These are phyloP conservation scores for Sibirionetta formosa DNA, from an alignment of 2,797 vertebrate species.

Conservation along the genomic window DNA sequence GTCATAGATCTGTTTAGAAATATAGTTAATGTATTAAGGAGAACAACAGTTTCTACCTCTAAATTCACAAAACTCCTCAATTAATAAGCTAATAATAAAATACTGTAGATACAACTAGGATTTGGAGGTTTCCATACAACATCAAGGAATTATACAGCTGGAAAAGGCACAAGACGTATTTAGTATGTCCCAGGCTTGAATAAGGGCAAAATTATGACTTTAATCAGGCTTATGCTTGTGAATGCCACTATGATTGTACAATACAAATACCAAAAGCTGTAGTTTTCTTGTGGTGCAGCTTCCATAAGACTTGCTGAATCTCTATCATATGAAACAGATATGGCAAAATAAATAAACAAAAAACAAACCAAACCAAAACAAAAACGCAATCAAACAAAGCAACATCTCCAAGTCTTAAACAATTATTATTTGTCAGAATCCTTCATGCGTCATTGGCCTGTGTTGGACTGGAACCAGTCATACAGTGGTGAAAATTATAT, in stretches of 20 bases:
- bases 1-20: neutral
- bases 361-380: no score
- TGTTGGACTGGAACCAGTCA: neutral
- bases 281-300: neutral
- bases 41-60: neutral
- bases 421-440: neutral
- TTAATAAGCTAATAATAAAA: neutral
- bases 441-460: neutral
- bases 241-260: neutral
- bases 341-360: neutral
- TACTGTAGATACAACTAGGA: fast-evolving
- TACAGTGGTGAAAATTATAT: neutral
- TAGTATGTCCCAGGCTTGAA: neutral
- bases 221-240: neutral
- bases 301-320: neutral
- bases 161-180: neutral
- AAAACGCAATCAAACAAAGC: no score
- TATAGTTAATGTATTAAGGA: neutral
- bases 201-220: neutral
- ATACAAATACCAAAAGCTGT: neutral
- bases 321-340: neutral
- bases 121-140: neutral
- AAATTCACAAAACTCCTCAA: neutral
- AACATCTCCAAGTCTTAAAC: neutral
- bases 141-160: neutral